Evolutionary conservation across 2,797 vertebrate species (phyloP).

Genomic region (Spatula clypeata): DNA sequence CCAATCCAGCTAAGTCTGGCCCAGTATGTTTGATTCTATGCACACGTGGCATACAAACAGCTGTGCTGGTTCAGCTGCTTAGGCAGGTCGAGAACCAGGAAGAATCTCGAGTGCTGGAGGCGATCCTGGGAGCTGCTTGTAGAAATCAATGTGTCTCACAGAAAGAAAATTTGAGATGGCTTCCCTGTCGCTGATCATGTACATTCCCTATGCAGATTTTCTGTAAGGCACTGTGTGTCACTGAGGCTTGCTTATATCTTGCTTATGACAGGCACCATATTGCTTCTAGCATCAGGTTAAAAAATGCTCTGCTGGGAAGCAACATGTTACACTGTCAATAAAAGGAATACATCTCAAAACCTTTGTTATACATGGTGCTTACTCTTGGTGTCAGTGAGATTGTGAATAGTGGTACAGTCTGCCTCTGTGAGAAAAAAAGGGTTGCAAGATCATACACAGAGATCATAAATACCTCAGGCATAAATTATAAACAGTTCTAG

Average conservation of each 20-base stretch:
- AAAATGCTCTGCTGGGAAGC: slow-evolving; percentile 26
- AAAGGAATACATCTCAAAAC: slow-evolving; percentile 9
- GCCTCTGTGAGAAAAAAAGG: slow-evolving; percentile 56
- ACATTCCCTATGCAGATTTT: slow-evolving; percentile 32
- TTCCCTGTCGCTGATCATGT: neutral
- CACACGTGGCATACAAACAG: accelerated
- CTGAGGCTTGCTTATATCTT: slow-evolving; percentile 14
- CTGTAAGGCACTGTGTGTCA: neutral
- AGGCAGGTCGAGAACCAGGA: neutral
- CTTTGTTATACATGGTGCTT: slow-evolving; percentile 15
- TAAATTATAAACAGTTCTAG: slow-evolving; percentile 48
- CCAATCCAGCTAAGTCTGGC: neutral
- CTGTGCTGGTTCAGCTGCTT: neutral
- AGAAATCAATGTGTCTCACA: neutral
- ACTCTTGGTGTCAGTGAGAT: neutral
- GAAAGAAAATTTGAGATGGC: neutral
- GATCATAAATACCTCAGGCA: slow-evolving; percentile 65
- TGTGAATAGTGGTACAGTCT: slow-evolving; percentile 14
- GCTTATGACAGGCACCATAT: slow-evolving; percentile 55
- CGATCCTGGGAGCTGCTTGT: neutral
- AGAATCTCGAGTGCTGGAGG: neutral
- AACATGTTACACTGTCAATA: slow-evolving; percentile 21
- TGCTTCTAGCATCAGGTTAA: slow-evolving; percentile 37
- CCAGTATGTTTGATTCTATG: neutral
- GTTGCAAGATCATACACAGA: slow-evolving; percentile 33